Evolutionary conservation across 2,888 invertebrate genomes (phyloP), one percentile per base, ranked within the genome.

Genomic region (Dichetophora obliterata): DNA sequence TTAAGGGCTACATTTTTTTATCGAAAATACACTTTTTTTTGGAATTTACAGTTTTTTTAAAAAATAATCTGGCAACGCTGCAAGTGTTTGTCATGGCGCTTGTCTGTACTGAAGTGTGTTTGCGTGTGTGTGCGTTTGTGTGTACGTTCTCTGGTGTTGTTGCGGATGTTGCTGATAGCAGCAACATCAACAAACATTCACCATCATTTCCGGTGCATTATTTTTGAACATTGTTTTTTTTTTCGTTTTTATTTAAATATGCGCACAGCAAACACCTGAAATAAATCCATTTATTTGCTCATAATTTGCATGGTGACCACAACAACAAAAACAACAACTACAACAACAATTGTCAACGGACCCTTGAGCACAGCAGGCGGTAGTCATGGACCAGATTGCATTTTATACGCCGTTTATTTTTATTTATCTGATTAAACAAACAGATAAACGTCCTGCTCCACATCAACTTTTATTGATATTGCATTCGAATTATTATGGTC

Each of bases 301-400:
- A 76, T 79, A 76, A 79, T 79, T 76, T 78, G 78, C 79, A 78
- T 78, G 66, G 76, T 19, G 72, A 79, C 79, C 77, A 75, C 77
- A 76, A 66, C 75, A 71, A 31, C 63, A n/a, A 61, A 3, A 61
- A 61, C 19, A 22, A 19, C 19, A 19, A 54, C n/a, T 19, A 22
- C 63, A n/a, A 34, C 34, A 68, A 27, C 54, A 68, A 68, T 50
- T 24, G 27, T 68, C 57, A 71, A 34, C 19, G 59, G 8, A 61
- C 19, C 59, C 72, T 48, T 37, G 27, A 11, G 48, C 37, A 31
- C 43, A 22, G 14, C 72, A 57, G 43, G 22, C 43, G 24, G 43
- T 31, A 9, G 27, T 31, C 9, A 37, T 16, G 43, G 43, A 22
- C 48, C 22, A 37, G 43, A 22, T 68, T 68, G 48, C 43, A 43